phyloP scores from a whole-genome alignment of 2,113 vertebrate species.

The Seriola dumerili region DNA sequence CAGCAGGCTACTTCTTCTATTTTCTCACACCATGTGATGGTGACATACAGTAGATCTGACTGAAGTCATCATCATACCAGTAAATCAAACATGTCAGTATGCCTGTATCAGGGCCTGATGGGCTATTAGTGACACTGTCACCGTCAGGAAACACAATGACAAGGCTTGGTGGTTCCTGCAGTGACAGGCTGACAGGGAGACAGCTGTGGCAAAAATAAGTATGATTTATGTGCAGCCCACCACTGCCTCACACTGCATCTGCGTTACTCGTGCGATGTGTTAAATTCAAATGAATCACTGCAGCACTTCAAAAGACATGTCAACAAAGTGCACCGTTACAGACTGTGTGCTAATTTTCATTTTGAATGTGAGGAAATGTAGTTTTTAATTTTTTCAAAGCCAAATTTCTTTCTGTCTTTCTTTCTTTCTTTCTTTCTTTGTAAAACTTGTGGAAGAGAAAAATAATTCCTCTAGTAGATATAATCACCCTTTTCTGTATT shows the following conservation, averaged over 20 bases:
- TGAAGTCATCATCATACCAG: slow-evolving; percentile 1
- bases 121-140: slow-evolving; percentile 5
- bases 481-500: not conserved
- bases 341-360: not conserved
- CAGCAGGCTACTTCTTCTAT: slow-evolving; percentile 34
- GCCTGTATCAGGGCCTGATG: not conserved
- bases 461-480: not conserved
- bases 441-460: no score
- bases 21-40: not conserved
- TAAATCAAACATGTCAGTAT: slow-evolving; percentile 16
- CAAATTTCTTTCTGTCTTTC: not conserved
- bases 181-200: not conserved
- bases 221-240: slow-evolving; percentile 52
- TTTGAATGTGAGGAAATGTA: not conserved
- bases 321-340: not conserved
- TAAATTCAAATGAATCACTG: not conserved
- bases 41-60: not conserved
- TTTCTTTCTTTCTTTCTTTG: no score
- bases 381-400: not conserved
- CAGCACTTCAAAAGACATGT: not conserved
- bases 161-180: not conserved
- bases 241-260: not conserved
- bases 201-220: slow-evolving; percentile 27
- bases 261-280: not conserved
- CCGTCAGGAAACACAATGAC: slow-evolving; percentile 27